Evolutionary conservation across 2,113 vertebrate genomes (phyloP).

Genomic region (Paratilapia polleni): DNA sequence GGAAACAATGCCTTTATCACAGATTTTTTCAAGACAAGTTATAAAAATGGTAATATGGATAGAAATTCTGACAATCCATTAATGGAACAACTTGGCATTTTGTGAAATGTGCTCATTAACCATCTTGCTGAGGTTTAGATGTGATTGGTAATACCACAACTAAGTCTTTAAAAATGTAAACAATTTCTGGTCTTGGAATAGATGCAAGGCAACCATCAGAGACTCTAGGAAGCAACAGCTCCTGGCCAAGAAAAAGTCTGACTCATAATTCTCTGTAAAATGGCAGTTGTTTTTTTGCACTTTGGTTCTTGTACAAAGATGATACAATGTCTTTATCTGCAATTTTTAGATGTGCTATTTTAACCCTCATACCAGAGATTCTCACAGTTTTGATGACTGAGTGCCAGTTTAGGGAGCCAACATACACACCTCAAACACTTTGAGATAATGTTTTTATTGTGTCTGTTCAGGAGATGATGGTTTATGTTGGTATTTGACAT

Average conservation of each 20-base stretch:
- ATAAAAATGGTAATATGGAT: neutral
- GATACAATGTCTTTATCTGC: neutral
- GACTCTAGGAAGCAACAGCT: neutral
- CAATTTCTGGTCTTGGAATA: neutral
- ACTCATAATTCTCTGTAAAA: neutral
- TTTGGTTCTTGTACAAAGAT: neutral
- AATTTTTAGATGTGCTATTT: neutral
- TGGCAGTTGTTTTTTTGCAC: neutral
- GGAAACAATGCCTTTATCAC: neutral
- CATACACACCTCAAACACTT: neutral
- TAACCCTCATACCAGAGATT: neutral
- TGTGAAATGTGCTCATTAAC: neutral
- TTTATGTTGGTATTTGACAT: neutral
- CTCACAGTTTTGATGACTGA: slow-evolving; percentile 10
- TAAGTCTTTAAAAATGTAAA: neutral
- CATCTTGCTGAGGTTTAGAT: neutral
- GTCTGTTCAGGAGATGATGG: neutral
- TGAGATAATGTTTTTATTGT: slow-evolving; percentile 8
- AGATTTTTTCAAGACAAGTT: neutral
- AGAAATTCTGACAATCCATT: neutral
- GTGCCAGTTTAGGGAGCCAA: neutral
- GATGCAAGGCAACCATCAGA: neutral
- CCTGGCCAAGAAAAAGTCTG: neutral
- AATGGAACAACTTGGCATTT: neutral
- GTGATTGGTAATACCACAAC: neutral